Percentiles rank a stretch among this genome's conserved stretches.
Evolutionary conservation across 2,797 vertebrate genomes (phyloP).

Genomic region (Trachurus trachurus): DNA sequence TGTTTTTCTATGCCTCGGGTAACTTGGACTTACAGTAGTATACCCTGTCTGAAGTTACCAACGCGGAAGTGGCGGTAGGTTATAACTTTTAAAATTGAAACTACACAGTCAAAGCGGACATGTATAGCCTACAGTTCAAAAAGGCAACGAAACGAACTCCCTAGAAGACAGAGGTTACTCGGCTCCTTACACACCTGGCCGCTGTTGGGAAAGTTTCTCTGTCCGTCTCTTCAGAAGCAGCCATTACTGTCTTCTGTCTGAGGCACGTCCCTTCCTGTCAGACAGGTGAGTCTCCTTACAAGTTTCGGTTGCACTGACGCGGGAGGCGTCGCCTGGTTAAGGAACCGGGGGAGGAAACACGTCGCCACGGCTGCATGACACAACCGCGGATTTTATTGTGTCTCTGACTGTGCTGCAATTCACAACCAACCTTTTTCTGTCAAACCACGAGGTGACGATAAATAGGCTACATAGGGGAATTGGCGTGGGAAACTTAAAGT

Average conservation of each 20-base stretch:
- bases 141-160: neutral
- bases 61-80: slow-evolving; percentile 41
- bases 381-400: no score
- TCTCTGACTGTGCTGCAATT: fast-evolving
- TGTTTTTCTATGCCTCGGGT: fast-evolving
- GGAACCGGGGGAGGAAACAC: neutral
- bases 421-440: no score
- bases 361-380: neutral
- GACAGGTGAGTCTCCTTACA: slow-evolving; percentile 39
- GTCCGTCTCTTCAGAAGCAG: neutral
- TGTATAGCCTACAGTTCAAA: no score
- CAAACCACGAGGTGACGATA: no score
- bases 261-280: no score
- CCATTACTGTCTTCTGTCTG: neutral
- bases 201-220: neutral
- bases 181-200: neutral
- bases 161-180: neutral
- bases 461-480: no score
- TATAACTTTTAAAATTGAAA: neutral
- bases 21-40: neutral
- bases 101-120: no score
- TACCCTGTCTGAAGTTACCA: neutral
- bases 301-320: slow-evolving; percentile 28
- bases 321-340: slow-evolving; percentile 33
- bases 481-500: no score